phyloP scores from a whole-genome alignment of 2,888 invertebrate genomes.

The Himalopsyche tibetana region DNA sequence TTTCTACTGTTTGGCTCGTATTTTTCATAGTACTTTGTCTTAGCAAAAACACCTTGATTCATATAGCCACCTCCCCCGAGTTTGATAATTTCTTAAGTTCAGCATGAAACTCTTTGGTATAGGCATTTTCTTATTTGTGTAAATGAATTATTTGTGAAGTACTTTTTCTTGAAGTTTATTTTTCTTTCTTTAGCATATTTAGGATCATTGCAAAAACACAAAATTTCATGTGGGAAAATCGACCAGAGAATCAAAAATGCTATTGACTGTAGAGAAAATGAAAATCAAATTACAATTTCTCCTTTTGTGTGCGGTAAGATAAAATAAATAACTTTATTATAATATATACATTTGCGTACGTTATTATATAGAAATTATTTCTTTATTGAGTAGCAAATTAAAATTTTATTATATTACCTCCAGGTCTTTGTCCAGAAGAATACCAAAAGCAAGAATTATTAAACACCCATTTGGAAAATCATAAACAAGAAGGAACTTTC shows the following conservation, averaged over 20 bases:
- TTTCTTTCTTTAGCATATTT: constrained; percentile 51
- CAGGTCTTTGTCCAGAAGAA: constrained; percentile 49
- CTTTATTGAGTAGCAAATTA: no score
- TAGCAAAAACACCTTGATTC: no score
- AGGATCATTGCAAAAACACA: constrained; percentile 48
- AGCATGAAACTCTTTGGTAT: no score
- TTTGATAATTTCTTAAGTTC: no score
- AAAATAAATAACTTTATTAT: not conserved
- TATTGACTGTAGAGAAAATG: not conserved
- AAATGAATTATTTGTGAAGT: no score
- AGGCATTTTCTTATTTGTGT: no score
- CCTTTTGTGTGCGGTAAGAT: constrained; percentile 44
- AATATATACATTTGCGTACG: no score
- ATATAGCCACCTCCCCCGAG: no score
- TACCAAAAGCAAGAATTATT: constrained; percentile 44
- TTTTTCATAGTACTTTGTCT: no score
- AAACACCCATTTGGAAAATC: constrained; percentile 46
- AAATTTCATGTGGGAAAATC: constrained; percentile 44
- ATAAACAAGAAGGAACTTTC: constrained; percentile 43
- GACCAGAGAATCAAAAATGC: not conserved
- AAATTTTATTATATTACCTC: not conserved
- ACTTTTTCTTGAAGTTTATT: no score
- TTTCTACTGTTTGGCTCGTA: no score
- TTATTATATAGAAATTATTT: no score
- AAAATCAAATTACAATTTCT: constrained; percentile 7